phyloP scores from a whole-genome alignment of 2,797 vertebrate species.

The Neopelma chrysocephalum region DNA sequence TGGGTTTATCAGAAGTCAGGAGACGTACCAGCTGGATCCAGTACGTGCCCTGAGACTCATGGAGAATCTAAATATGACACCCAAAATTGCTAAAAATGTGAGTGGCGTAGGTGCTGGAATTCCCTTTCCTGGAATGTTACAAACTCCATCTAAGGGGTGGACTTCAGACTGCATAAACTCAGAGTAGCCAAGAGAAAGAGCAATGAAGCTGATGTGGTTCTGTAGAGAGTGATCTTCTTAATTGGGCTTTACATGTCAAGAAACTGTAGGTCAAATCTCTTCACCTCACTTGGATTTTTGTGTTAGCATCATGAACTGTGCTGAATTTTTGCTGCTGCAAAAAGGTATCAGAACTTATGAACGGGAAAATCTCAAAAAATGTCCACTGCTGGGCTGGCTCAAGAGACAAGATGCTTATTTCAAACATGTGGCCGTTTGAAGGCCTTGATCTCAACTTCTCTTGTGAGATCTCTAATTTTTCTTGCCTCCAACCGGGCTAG shows the following conservation, averaged over 20 bases:
- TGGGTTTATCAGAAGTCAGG: not conserved
- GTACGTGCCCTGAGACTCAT: not conserved
- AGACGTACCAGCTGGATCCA: not conserved
- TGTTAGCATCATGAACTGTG: not conserved
- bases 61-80: not conserved
- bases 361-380: not conserved
- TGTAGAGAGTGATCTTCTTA: not conserved
- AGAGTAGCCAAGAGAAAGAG: not conserved
- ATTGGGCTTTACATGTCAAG: not conserved
- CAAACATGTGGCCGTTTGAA: not conserved
- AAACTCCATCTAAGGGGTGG: not conserved
- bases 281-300: not conserved
- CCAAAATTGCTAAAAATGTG: not conserved
- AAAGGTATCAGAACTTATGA: not conserved
- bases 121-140: not conserved
- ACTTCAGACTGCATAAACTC: not conserved
- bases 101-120: not conserved
- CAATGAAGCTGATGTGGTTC: not conserved
- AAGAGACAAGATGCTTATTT: not conserved
- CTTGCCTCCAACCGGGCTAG: not conserved
- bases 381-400: not conserved
- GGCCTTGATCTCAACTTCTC: not conserved
- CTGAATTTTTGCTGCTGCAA: not conserved
- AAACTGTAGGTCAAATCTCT: not conserved
- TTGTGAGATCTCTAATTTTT: not conserved